phyloP scores from a whole-genome alignment of 2,888 invertebrate species.

The Antitype chi region DNA sequence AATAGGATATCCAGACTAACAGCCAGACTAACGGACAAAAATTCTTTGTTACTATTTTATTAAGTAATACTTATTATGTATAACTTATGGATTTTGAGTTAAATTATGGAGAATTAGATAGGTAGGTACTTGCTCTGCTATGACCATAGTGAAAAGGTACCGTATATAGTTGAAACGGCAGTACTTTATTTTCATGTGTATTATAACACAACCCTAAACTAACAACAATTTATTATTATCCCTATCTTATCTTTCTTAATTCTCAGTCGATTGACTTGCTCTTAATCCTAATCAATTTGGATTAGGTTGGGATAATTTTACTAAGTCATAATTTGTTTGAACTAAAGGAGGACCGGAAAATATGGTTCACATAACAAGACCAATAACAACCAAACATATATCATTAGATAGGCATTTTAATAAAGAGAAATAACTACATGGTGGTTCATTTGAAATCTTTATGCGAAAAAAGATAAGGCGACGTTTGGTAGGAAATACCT shows the following conservation, averaged over 20 bases:
- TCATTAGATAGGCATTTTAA: not conserved
- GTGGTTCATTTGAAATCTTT: not conserved
- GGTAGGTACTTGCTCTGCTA: not conserved
- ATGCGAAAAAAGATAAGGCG: not conserved
- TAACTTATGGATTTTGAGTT: not conserved
- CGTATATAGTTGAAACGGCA: not conserved
- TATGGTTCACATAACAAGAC: not conserved
- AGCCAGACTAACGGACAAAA: too few species aligned
- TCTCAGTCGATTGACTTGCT: not conserved
- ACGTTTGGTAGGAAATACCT: not conserved
- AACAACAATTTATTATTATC: not conserved
- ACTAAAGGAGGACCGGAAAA: not conserved
- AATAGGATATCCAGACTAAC: too few species aligned
- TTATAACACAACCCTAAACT: not conserved
- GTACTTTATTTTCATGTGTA: not conserved
- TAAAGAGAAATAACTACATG: not conserved
- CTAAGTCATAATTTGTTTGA: not conserved
- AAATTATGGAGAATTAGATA: not conserved
- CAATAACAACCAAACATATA: not conserved
- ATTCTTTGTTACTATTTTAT: too few species aligned
- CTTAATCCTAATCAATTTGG: constrained; percentile 2
- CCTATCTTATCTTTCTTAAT: constrained; percentile 3
- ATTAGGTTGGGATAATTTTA: constrained; percentile 2
- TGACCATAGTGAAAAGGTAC: not conserved
- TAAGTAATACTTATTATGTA: too few species aligned